phyloP scores from a whole-genome alignment of 2,888 invertebrate genomes.

The Kryphioiulus occultus region DNA sequence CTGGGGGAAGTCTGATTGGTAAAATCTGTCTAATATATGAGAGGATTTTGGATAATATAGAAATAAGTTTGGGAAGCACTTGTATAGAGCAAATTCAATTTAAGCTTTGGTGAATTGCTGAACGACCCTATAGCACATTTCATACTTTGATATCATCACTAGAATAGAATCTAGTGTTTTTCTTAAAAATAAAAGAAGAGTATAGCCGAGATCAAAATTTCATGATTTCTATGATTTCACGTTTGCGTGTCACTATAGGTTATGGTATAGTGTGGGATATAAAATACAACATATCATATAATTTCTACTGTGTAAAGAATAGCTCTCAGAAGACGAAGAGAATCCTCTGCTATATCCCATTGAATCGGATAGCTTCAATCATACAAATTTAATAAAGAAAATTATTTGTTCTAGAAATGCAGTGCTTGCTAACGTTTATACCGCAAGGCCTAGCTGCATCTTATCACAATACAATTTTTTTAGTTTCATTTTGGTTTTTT shows the following conservation, averaged over 20 bases:
- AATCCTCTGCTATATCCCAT: neutral
- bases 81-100: too few relatives aligned
- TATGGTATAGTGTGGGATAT: neutral
- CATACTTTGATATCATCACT: neutral
- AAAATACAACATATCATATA: slow-evolving; percentile 2
- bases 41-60: too few relatives aligned
- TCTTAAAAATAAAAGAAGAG: neutral
- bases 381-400: slow-evolving; percentile 26
- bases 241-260: neutral
- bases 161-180: neutral
- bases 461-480: neutral
- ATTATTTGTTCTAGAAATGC: slow-evolving; percentile 12
- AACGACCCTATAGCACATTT: neutral
- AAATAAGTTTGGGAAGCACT: too few relatives aligned
- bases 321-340: neutral
- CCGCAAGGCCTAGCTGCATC: neutral
- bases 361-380: slow-evolving; percentile 7
- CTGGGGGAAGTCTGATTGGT: too few relatives aligned
- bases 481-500: neutral
- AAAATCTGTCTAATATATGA: too few relatives aligned
- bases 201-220: neutral
- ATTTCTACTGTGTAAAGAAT: neutral
- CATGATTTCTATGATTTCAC: neutral
- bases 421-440: neutral
- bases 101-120: neutral